Conservation (phyloP, 2,797 vertebrate species). For the Yasuhikotakia modesta region DNA sequence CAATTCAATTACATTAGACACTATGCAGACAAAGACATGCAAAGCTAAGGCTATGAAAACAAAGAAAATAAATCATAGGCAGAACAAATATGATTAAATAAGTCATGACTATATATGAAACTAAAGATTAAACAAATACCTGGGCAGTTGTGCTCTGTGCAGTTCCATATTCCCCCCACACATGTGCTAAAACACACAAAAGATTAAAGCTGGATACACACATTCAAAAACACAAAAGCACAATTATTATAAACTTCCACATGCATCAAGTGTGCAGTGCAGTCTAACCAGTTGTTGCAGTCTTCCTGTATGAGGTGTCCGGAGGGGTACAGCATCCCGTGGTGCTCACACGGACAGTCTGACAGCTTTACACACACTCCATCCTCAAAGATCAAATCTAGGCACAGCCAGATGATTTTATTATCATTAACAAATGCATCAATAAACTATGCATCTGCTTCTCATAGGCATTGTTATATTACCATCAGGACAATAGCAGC, state of each 20-base stretch:
- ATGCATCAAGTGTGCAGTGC: neutral
- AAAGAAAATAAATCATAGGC: neutral
- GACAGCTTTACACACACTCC: constrained; percentile 81
- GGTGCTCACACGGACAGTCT: constrained; percentile 93
- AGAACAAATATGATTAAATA: neutral
- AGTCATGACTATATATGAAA: neutral
- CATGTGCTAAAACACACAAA: constrained; percentile 84
- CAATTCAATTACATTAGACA: neutral
- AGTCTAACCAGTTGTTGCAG: constrained; percentile 89
- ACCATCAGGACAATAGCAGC: constrained; percentile 94
- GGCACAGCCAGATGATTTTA: neutral
- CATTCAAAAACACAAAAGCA: neutral
- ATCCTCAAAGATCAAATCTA: constrained; percentile 89
- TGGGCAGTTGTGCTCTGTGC: constrained; percentile 88
- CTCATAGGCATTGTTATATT: neutral
- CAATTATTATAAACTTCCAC: neutral
- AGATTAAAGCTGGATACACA: neutral
- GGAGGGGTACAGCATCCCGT: constrained; percentile 79
- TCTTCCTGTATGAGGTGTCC: constrained; percentile 88
- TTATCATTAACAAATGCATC: neutral
- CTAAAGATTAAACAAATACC: constrained; percentile 74
- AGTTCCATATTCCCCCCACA: constrained; percentile 87
- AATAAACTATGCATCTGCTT: neutral
- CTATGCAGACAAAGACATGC: neutral
- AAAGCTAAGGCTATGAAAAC: neutral